Base-by-base conservation (phyloP, 1,140 invertebrate genomes). In the Mamestra configurata region DNA sequence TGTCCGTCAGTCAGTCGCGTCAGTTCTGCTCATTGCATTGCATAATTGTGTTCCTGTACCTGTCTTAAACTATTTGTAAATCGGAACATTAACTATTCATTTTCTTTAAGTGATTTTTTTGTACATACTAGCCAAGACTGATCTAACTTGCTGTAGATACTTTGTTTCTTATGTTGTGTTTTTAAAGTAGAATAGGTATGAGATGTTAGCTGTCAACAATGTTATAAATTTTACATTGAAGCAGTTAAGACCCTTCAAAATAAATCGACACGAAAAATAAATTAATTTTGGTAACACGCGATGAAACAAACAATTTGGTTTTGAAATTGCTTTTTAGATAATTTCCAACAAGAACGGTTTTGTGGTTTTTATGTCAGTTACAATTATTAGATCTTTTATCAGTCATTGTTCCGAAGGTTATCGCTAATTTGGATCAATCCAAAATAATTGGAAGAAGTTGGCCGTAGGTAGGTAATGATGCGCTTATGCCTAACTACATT, bases 281-380 rank as follows among this genome's bases (percentile, higher is more conserved):
- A 94, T 94, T 93, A 93, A 93, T 91, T 94, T 92, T 79, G 82
- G 61, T 80, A 88, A 84, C 92, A 94, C 92, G 92, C 92, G 88
- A 94, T 87, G 87, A 66, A 84, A 86, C 84, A 79, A 83, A 53
- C 86, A 83, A 89, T 91, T 92, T 90, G 88, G 84, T 84, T 88
- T 88, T 87, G 84, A 89, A 93, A 93, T 89, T 82, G 86, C 83
- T 87, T 89, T 89, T 85, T 87, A 88, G 88, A 90, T 92, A 87
- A 89, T 77, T 86, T 89, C 85, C 86, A 84, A 87, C 73, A 57
- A 64, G 72, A 79, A 75, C 73, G 82, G 71, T 84, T 82, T 85
- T 87, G 90, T 85, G 89, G 87, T 90, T 93, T 87, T 79, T 80
- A 84, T 83, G 81, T 90, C 82, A 76, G 79, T 85, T 84, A 82